Base-by-base conservation (phyloP, 2,113 vertebrate species). In the Otolemur garnettii region DNA sequence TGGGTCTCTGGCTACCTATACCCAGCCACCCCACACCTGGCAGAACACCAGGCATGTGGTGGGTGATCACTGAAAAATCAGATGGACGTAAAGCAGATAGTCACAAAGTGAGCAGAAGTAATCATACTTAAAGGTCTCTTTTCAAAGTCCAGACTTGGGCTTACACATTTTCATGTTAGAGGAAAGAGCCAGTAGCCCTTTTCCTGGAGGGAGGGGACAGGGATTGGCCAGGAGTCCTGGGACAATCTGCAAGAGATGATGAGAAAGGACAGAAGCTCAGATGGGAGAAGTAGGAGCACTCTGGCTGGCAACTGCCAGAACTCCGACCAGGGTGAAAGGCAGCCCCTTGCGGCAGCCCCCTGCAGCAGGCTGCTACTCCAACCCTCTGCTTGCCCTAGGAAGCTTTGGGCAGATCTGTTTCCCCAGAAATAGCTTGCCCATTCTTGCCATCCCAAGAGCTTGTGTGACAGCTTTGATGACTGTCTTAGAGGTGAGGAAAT, bases 341-440 rank as follows among this genome's bases (percentile, higher is more conserved):
- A 24, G 11, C 60, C 22, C 60, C 38, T 4, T 38, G 38, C 38
- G 38, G 38, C 38, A 38, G 38, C 38, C 38, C 38, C 38, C 60
- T 1, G 24, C 22, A 21, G 19, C 77, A 35, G 24, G 62, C 45
- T 22, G 4, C 53, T 24, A 1, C 75, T 64, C 7, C 8, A 4
- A 22, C 35, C 42, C 69, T 9, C 3, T 28, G 87, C 59, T 66
- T 38, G 7, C 42, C 59, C 64, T 14, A 13, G 50, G 78, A 60
- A 62, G 35, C 22, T 15, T 3, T 5, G n/a, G 50, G 59, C n/a
- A 42, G 42, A 42, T 18, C 50, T 0, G 0, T 22, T 22, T 30
- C 30, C 45, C 90, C 35, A 35, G 28, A 69, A 33, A 69, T n/a
- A 62, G 64, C 4, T 10, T 60, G 42, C 71, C n/a, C 4, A 24